Percentiles rank a stretch among this genome's conserved stretches.
Evolutionary conservation across 1,140 invertebrate species (phyloP).

Genomic region (Colletes latitarsis): DNA sequence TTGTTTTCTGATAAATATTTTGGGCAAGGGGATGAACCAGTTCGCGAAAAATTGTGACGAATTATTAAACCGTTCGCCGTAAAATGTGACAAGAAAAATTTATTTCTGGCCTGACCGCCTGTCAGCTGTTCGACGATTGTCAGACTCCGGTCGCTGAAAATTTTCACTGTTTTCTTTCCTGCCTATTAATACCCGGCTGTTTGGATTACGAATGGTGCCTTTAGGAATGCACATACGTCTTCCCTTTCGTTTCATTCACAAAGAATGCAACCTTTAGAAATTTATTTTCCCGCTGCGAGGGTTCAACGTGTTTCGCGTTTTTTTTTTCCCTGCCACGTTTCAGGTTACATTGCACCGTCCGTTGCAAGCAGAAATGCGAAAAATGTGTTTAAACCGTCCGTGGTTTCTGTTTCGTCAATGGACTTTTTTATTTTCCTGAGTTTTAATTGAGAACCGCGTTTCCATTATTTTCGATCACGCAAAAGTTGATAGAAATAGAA

Average conservation of each 20-base stretch:
- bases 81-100: constrained; percentile 51
- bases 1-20: too few species aligned
- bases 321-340: background rate
- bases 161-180: constrained; percentile 60
- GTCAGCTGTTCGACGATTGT: constrained; percentile 59
- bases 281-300: constrained; percentile 39
- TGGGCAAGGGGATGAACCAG: background rate
- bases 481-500: background rate
- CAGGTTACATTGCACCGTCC: background rate
- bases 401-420: background rate
- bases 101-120: constrained; percentile 42
- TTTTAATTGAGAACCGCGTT: background rate
- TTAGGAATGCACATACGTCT: constrained; percentile 51
- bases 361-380: background rate
- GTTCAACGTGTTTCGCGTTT: background rate
- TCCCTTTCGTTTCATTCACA: constrained; percentile 52
- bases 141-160: constrained; percentile 56
- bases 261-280: constrained; percentile 29
- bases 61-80: background rate
- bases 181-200: constrained; percentile 64
- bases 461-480: background rate
- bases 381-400: background rate
- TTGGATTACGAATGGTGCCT: constrained; percentile 62
- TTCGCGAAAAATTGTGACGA: background rate
- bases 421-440: background rate